A percentile compares a stretch with the other conserved stretches of the same genome.
Evolutionary conservation across 2,888 invertebrate species (phyloP).

Genomic region (Diloba caeruleocephala): DNA sequence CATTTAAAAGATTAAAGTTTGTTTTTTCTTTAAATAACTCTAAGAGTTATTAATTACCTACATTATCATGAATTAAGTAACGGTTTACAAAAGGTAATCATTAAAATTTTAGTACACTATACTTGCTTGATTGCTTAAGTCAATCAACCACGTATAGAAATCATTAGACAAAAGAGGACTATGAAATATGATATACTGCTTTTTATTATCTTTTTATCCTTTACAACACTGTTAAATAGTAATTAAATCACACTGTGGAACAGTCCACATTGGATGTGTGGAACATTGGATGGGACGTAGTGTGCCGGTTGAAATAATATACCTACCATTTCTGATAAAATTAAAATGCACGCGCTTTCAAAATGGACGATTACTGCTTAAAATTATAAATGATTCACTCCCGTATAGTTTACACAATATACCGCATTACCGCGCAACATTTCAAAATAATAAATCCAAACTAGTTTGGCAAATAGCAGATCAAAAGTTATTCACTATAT

Average conservation of each 20-base stretch:
- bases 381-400: conserved; percentile 3
- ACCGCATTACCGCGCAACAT: not conserved
- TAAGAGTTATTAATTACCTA: not conserved
- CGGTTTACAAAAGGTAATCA: not conserved
- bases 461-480: not conserved
- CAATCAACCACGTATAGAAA: conserved; percentile 3
- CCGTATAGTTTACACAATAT: conserved; percentile 2
- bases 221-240: conserved; percentile 6
- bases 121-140: conserved; percentile 2
- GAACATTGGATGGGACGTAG: conserved; percentile 1
- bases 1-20: conserved; percentile 14
- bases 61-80: conserved; percentile 8
- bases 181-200: not conserved
- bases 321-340: conserved; percentile 14
- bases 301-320: conserved; percentile 16
- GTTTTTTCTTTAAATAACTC: conserved; percentile 1
- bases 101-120: not conserved
- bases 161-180: not conserved
- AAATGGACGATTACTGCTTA: conserved; percentile 11
- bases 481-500: too few relatives aligned
- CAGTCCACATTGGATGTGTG: conserved; percentile 15
- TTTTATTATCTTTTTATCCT: conserved; percentile 9
- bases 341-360: conserved; percentile 1
- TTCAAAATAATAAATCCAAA: conserved; percentile 2
- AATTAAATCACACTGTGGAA: conserved; percentile 8